phyloP scores from a whole-genome alignment of 2,888 invertebrate species.

The Leucophenga montana region DNA sequence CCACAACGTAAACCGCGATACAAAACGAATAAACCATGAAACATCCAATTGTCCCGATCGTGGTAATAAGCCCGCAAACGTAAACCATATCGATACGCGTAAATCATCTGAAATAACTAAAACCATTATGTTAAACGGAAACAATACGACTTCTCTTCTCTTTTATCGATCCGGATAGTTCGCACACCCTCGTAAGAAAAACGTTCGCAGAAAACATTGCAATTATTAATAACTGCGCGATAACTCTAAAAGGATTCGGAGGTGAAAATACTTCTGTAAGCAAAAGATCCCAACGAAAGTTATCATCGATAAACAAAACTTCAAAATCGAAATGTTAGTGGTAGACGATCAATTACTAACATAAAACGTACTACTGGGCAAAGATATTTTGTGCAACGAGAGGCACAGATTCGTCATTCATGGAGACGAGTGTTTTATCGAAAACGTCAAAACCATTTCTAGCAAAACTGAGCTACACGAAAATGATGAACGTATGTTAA shows the following conservation, averaged over 20 bases:
- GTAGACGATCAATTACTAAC: constrained; percentile 23
- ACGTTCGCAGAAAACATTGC: no score
- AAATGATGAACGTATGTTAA: background rate
- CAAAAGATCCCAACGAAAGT: constrained; percentile 19
- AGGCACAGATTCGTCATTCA: constrained; percentile 1
- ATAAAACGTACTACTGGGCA: constrained; percentile 27
- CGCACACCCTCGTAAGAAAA: background rate
- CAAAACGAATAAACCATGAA: background rate
- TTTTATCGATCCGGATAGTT: constrained; percentile 31
- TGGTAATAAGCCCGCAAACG: no score
- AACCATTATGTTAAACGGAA: constrained; percentile 21
- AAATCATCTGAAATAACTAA: background rate
- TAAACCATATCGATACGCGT: background rate
- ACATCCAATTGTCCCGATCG: background rate
- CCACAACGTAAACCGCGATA: constrained; percentile 24
- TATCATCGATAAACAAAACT: constrained; percentile 1
- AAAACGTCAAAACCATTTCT: background rate
- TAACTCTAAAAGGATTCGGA: no score
- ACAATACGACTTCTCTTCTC: constrained; percentile 10
- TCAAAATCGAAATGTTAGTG: constrained; percentile 23
- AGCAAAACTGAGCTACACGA: background rate
- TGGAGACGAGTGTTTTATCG: background rate
- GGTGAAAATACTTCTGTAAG: constrained; percentile 17
- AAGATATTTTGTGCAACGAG: constrained; percentile 16
- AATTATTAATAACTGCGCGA: no score